Evolutionary conservation across 2,888 invertebrate species (phyloP).

Genomic region (Cylindroiulus punctatus): DNA sequence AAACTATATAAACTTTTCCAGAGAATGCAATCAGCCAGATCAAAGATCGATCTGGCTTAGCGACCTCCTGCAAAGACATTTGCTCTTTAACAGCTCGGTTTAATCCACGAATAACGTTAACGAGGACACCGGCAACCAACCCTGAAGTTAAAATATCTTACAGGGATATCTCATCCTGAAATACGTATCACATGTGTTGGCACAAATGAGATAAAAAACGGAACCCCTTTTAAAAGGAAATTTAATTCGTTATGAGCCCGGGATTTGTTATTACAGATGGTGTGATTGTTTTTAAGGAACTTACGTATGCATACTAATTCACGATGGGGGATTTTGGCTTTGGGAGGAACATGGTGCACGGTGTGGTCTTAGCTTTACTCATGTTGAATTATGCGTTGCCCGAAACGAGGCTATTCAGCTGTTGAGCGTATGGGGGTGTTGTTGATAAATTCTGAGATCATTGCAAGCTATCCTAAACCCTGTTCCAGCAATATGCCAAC

Average conservation of each 20-base stretch:
- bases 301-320: conserved; percentile 4
- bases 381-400: too few relatives aligned
- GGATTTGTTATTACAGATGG: conserved; percentile 44
- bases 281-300: conserved; percentile 1
- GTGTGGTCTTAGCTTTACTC: too few relatives aligned
- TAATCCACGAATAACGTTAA: neutral
- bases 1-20: too few relatives aligned
- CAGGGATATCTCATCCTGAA: conserved; percentile 5
- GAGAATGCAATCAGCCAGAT: too few relatives aligned
- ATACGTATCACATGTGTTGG: conserved; percentile 5
- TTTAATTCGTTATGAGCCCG: conserved; percentile 31
- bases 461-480: too few relatives aligned
- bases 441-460: too few relatives aligned
- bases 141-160: neutral
- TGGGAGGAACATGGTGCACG: neutral
- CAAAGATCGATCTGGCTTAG: neutral
- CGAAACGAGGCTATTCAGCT: too few relatives aligned
- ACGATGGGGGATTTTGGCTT: neutral
- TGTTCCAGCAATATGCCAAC: too few relatives aligned
- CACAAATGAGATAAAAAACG: conserved; percentile 20
- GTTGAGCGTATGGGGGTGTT: too few relatives aligned
- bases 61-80: neutral
- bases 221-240: conserved; percentile 44
- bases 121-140: conserved; percentile 1
- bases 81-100: neutral